phyloP scores from a whole-genome alignment of 2,888 invertebrate species.

The Mactromeris polynyma region DNA sequence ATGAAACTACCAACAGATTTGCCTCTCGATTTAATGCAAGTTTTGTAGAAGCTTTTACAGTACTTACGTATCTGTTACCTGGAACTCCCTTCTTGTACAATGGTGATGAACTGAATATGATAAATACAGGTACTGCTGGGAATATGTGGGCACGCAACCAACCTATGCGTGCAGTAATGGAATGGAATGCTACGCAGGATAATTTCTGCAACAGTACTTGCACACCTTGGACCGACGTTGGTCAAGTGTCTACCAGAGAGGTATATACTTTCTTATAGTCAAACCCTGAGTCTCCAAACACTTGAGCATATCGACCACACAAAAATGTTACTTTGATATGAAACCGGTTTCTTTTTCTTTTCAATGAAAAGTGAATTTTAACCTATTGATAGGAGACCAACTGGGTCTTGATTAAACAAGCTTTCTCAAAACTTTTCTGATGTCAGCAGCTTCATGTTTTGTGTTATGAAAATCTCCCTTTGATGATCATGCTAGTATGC shows the following conservation, averaged over 20 bases:
- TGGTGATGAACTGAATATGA: conserved; percentile 92
- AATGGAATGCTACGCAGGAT: conserved; percentile 80
- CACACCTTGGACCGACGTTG: conserved; percentile 72
- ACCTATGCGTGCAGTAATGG: conserved; percentile 82
- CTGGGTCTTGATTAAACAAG: too few relatives aligned
- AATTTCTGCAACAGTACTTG: conserved; percentile 76
- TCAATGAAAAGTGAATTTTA: too few relatives aligned
- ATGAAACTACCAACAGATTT: conserved; percentile 74
- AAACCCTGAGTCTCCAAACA: too few relatives aligned
- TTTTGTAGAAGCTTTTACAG: conserved; percentile 90
- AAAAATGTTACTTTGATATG: too few relatives aligned
- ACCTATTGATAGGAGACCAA: too few relatives aligned
- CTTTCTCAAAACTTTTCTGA: too few relatives aligned
- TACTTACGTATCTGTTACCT: conserved; percentile 93
- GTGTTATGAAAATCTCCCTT: too few relatives aligned
- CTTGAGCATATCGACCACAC: too few relatives aligned
- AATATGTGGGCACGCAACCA: conserved; percentile 44
- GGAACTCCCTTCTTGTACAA: conserved; percentile 95
- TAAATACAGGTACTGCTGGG: conserved; percentile 89
- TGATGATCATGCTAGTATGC: too few relatives aligned
- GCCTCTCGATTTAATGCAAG: conserved; percentile 71
- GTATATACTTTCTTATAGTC: background rate
- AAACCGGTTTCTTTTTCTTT: too few relatives aligned
- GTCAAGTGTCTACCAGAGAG: conserved; percentile 2
- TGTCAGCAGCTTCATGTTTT: too few relatives aligned